A percentile compares a stretch with the other conserved stretches of the same genome.
phyloP scores from a whole-genome alignment of 2,113 vertebrate species.

The Nansenia antarctica region DNA sequence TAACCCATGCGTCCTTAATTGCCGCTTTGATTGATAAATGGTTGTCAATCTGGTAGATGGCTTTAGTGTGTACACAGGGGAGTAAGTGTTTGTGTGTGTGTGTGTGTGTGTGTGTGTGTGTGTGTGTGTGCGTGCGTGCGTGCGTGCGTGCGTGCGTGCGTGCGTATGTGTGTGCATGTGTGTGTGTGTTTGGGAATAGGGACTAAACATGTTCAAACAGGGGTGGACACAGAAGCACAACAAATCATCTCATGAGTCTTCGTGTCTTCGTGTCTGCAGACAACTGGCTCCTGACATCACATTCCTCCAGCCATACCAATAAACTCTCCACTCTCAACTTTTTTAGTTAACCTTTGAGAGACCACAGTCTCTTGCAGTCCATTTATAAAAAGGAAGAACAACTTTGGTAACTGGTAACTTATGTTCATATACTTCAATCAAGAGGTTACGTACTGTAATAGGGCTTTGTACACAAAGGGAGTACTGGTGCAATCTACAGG shows the following conservation, averaged over 20 bases:
- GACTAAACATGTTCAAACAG: neutral
- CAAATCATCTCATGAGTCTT: conserved; percentile 5
- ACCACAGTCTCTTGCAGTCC: too few species aligned
- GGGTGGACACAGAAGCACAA: neutral
- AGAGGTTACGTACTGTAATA: too few species aligned
- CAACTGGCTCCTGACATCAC: neutral
- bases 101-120: neutral
- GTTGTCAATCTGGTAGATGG: neutral
- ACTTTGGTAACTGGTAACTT: too few species aligned
- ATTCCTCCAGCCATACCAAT: neutral
- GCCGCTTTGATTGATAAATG: conserved; percentile 4
- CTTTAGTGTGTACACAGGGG: neutral
- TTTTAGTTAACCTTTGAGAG: too few species aligned
- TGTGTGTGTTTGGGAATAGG: neutral
- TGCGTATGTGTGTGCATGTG: neutral
- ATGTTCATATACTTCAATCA: too few species aligned
- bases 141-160: neutral
- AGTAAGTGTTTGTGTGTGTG: neutral
- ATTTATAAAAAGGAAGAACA: neutral
- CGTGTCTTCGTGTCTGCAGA: conserved; percentile 11
- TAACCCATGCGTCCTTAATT: too few species aligned
- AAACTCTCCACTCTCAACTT: too few species aligned
- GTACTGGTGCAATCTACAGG: too few species aligned
- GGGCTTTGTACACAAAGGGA: too few species aligned
- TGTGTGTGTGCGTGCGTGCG: neutral